Evolutionary conservation across 2,113 vertebrate species (phyloP), one percentile per base, ranked within the genome.

Genomic region (Crocuta crocuta): DNA sequence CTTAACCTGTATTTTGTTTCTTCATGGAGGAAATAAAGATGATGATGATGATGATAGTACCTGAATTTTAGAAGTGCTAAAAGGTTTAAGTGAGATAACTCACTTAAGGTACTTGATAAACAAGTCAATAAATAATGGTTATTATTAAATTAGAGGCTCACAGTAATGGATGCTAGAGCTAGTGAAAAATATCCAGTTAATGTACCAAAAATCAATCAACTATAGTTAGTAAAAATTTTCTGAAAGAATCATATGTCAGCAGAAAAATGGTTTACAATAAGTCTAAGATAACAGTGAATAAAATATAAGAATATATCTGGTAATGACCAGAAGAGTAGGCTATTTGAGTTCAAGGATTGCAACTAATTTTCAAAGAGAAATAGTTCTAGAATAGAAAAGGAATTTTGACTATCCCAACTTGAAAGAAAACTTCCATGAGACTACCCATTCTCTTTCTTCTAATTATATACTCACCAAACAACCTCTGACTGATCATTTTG

Each of bases 331-430:
- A 94, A 43, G 4, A 73, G 58, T 90, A 70, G 17, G 11, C 61
- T 97, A 19, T 85, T 90, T 96, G 80, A 79, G n/a, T 93, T 95
- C 33, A 98, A 94, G 55, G 45, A 79, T 31, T 66, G 63, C 24
- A 79, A 35, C 17, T 68, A 28, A 19, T 96, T 97, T 96, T 91
- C 68, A 92, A 85, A 90, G 73, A 78, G 45, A 66, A 63, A 55
- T 48, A 87, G 74, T 70, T 43, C 61, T 84, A 68, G 45, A 87
- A 21, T 83, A 88, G 35, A 61, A 1, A 96, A 90, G 80, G 26
- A 89, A 87, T 93, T 94, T 96, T 23, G 79, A 7, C 33, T 87
- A 43, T 68, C 7, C 31, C 93, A 63, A 71, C 50, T 53, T 92
- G 33, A 84, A 94, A 87, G 33, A 88, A 95, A 91, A 91, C 10